Evolutionary conservation across 2,797 vertebrate species (phyloP).

Genomic region (Cyclopterus lumpus): DNA sequence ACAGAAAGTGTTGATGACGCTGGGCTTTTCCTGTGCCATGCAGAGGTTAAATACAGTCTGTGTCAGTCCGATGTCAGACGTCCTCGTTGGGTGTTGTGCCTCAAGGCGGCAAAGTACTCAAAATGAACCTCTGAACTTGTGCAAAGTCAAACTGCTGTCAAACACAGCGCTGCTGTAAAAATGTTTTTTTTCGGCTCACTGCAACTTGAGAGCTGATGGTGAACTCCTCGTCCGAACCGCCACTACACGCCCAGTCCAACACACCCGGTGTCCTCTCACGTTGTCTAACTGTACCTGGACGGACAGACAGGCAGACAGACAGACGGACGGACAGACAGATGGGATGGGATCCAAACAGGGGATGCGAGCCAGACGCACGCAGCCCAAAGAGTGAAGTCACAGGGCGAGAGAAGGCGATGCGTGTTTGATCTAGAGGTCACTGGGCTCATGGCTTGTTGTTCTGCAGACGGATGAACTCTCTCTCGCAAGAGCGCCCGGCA

Average conservation of each 20-base stretch:
- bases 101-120: conserved; percentile 22
- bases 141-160: conserved; percentile 40
- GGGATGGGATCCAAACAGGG: too few relatives aligned
- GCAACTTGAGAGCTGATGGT: background rate
- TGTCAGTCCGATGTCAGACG: conserved; percentile 39
- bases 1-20: background rate
- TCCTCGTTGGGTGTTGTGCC: conserved; percentile 33
- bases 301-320: too few relatives aligned
- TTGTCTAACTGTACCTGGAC: background rate
- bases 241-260: background rate
- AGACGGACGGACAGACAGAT: too few relatives aligned
- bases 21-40: conserved; percentile 1
- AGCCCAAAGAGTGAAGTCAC: background rate
- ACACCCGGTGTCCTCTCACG: background rate
- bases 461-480: conserved; percentile 33
- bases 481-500: conserved; percentile 2
- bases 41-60: conserved; percentile 24
- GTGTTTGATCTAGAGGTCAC: conserved; percentile 34
- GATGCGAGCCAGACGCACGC: background rate
- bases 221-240: background rate
- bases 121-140: conserved; percentile 29
- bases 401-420: conserved; percentile 16
- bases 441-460: conserved; percentile 24
- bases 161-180: conserved; percentile 17
- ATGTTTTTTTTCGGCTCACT: conserved; percentile 4